Conservation (phyloP, 23 tunicate genomes). For the Oikopleura albicans region DNA sequence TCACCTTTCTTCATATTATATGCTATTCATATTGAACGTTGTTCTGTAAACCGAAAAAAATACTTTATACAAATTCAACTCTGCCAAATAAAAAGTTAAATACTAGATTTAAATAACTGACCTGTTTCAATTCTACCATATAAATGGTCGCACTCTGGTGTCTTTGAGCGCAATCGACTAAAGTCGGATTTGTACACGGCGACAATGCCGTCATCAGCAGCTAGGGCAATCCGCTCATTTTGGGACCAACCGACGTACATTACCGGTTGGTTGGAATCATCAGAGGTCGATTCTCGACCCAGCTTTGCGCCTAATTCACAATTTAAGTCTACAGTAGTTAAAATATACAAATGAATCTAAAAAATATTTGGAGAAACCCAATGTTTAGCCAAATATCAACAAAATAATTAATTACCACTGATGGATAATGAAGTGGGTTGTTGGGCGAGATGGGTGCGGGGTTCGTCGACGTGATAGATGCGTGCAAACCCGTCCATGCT, state of each 20-base stretch:
- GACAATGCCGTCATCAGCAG: constrained; percentile 2
- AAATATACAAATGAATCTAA: no score
- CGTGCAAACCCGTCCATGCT: not conserved
- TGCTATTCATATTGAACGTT: not conserved
- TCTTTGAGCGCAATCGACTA: not conserved
- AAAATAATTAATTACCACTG: no score
- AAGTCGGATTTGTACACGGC: not conserved
- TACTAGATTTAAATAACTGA: not conserved
- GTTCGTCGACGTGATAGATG: not conserved
- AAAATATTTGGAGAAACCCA: no score
- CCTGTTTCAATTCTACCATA: not conserved
- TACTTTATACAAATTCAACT: not conserved
- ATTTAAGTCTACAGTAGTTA: no score
- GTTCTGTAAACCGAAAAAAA: not conserved
- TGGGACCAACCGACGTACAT: not conserved
- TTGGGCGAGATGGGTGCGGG: no score
- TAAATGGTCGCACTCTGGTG: no score
- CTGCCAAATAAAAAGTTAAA: not conserved
- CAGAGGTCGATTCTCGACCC: no score
- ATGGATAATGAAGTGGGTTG: no score
- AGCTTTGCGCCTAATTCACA: no score
- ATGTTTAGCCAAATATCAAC: no score
- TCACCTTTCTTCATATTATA: no score
- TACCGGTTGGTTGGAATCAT: not conserved
- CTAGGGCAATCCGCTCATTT: not conserved